Evolutionary conservation across 2,888 invertebrate genomes (phyloP).

Genomic region (Euphydryas editha): DNA sequence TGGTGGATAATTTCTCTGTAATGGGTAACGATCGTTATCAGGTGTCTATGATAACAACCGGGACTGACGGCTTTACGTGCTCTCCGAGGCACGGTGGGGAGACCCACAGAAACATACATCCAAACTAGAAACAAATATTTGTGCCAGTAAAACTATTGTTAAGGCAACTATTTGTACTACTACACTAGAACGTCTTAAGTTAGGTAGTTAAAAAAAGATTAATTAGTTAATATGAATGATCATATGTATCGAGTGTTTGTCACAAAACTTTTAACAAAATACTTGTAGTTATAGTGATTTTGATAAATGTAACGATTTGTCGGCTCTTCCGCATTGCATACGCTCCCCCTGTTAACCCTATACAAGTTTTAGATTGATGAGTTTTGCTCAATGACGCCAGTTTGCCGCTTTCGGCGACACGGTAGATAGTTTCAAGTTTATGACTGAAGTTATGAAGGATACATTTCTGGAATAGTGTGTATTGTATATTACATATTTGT

Average conservation of each 20-base stretch:
- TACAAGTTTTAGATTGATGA: conserved; percentile 63
- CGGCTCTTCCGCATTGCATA: conserved; percentile 28
- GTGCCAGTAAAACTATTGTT: too few species aligned
- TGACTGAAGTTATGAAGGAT: conserved; percentile 41
- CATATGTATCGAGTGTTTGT: neutral
- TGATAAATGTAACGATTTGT: conserved; percentile 39
- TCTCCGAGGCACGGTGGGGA: too few species aligned
- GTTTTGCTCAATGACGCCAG: conserved; percentile 56
- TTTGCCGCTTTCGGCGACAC: conserved; percentile 47
- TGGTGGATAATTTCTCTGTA: too few species aligned
- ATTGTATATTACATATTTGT: neutral
- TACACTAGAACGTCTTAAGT: too few species aligned
- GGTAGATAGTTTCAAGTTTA: conserved; percentile 57
- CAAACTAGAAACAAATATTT: too few species aligned
- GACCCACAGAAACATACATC: too few species aligned
- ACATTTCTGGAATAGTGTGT: conserved; percentile 3
- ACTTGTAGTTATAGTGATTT: conserved; percentile 33
- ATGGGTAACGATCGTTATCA: too few species aligned
- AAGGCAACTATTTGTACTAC: too few species aligned
- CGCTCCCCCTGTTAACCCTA: conserved; percentile 28
- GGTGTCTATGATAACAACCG: too few species aligned
- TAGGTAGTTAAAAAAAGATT: too few species aligned
- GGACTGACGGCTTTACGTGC: too few species aligned
- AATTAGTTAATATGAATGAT: neutral
- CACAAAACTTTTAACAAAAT: conserved; percentile 21